These are phyloP conservation scores for Drosophila nr. fundita DNA, from an alignment of 2,888 invertebrate genomes.

Conservation along the genomic window DNA sequence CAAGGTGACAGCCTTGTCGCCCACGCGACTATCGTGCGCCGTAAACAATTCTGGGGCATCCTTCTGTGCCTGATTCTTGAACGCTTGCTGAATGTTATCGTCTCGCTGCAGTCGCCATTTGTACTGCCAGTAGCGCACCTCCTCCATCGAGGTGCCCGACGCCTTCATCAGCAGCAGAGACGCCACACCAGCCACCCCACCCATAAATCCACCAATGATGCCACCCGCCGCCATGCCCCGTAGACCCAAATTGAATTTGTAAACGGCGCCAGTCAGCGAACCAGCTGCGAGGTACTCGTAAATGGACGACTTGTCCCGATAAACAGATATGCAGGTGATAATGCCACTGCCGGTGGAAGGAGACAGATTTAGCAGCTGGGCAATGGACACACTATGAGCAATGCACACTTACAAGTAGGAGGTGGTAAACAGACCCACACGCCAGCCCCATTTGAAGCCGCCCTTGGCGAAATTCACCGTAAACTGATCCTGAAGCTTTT, in stretches of 20 bases:
- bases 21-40: constrained; percentile 77
- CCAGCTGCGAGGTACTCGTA: constrained; percentile 89
- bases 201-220: constrained; percentile 87
- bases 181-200: constrained; percentile 87
- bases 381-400: not conserved
- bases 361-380: not conserved
- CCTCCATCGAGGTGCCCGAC: constrained; percentile 88
- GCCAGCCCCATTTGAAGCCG: constrained; percentile 89
- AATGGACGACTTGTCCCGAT: constrained; percentile 88
- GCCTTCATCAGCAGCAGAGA: constrained; percentile 87
- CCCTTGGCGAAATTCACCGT: constrained; percentile 90
- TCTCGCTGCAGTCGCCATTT: constrained; percentile 85
- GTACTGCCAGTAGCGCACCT: constrained; percentile 88
- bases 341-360: constrained; percentile 86
- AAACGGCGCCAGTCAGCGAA: constrained; percentile 87
- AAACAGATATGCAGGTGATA: constrained; percentile 88
- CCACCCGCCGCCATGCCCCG: constrained; percentile 89
- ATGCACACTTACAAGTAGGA: constrained; percentile 88
- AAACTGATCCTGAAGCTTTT: constrained; percentile 89
- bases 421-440: constrained; percentile 88
- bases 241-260: constrained; percentile 89
- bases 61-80: constrained; percentile 66
- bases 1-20: constrained; percentile 68
- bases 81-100: constrained; percentile 80
- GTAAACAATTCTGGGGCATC: constrained; percentile 66